Percentiles rank a stretch among this genome's conserved stretches.
Conservation (phyloP, 2,797 vertebrate species). For the Xyrichtys novacula region DNA sequence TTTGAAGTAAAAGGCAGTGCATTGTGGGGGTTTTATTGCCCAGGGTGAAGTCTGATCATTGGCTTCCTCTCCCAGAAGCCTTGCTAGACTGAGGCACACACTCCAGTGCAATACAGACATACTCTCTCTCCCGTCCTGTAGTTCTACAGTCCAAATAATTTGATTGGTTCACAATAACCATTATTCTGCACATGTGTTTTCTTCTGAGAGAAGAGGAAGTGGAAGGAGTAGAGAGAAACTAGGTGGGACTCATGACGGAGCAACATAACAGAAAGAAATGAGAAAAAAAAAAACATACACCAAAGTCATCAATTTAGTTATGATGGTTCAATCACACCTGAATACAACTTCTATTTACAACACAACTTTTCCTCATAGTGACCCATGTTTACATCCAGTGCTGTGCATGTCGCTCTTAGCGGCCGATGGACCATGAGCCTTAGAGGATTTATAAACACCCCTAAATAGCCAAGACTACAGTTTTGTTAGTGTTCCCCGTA, state of each 20-base stretch:
- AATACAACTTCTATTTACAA: conserved; percentile 6
- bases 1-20: conserved; percentile 71
- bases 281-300: conserved; percentile 32
- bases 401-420: conserved; percentile 41
- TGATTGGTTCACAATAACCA: conserved; percentile 58
- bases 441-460: no score
- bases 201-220: conserved; percentile 39
- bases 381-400: conserved; percentile 27
- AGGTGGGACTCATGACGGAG: background rate
- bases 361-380: conserved; percentile 18
- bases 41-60: conserved; percentile 66
- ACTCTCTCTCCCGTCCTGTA: conserved; percentile 58
- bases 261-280: conserved; percentile 18
- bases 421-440: conserved; percentile 66
- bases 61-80: conserved; percentile 76
- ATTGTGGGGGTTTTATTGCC: conserved; percentile 74
- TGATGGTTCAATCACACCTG: no score
- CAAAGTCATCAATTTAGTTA: no score
- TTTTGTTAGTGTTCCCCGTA: conserved; percentile 57
- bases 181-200: conserved; percentile 53
- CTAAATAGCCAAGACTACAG: conserved; percentile 65
- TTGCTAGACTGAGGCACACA: conserved; percentile 64
- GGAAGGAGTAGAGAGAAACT: conserved; percentile 19
- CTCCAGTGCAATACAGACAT: conserved; percentile 66
- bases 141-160: conserved; percentile 59